phyloP scores from a whole-genome alignment of 2,888 invertebrate genomes.

The Meteorus cinctellus region DNA sequence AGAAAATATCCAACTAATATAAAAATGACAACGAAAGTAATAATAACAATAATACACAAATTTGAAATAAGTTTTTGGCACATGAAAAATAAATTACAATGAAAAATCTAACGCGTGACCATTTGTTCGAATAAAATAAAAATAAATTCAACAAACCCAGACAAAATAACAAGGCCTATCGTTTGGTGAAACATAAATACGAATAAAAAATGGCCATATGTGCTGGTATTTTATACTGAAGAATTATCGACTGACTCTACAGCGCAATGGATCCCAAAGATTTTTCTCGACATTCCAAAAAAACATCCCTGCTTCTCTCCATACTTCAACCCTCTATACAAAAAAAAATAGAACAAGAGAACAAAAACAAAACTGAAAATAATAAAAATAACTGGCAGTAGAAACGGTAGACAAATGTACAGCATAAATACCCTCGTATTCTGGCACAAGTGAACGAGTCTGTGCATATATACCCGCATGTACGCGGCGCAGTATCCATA shows the following conservation, averaged over 20 bases:
- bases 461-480: constrained; percentile 3
- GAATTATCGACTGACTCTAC: constrained; percentile 33
- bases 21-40: not conserved
- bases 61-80: not conserved
- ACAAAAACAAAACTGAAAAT: not conserved
- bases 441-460: not conserved
- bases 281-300: constrained; percentile 15
- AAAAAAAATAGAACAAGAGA: not conserved
- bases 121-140: not conserved
- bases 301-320: not conserved
- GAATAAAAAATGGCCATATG: not conserved
- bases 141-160: not conserved
- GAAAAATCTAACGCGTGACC: not conserved
- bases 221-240: constrained; percentile 17
- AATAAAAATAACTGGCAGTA: constrained; percentile 28
- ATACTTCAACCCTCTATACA: not conserved
- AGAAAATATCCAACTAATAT: no score
- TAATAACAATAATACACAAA: not conserved
- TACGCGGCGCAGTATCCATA: constrained; percentile 13
- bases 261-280: constrained; percentile 33
- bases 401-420: constrained; percentile 39
- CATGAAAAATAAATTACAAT: not conserved
- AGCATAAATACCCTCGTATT: constrained; percentile 39
- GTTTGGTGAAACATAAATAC: not conserved
- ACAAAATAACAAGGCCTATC: no score